Base-by-base conservation (phyloP, 2,113 vertebrate species). In the Sander lucioperca region DNA sequence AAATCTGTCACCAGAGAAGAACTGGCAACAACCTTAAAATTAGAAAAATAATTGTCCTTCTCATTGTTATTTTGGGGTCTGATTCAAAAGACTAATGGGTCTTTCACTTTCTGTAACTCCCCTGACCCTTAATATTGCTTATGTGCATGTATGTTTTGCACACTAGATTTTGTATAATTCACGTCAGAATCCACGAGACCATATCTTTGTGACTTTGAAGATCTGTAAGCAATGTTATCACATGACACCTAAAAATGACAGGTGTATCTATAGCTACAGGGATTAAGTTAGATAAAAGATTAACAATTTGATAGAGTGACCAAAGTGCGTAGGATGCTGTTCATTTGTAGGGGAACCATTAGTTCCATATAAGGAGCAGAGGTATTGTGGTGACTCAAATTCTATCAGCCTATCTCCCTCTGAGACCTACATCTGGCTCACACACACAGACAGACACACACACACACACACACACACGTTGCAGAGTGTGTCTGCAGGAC, bases 291-390 rank as follows among this genome's bases (percentile, higher is more conserved):
- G 48, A 83, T 83, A 56, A 69, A 69, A 79, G 48, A 30, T 48
- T 21, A 9, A 56, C 43, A 57, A 6, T 67, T 47, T 50, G 39
- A 72, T 47, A 36, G 9, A 14, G 58, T 71, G 56, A 43, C 25
- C 33, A 33, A 79, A 64, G 68, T 51, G 39, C 64, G 25, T 0
- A 25, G 45, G 33, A 18, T 43, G 39, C 51, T 45, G 30, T 72
- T 85, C 21, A 27, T 78, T 80, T 59, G 54, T 79, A 72, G 48
- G 4, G 45, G 79, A 86, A 86, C 63, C 77, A 36, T 80, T 68
- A 82, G 66, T 73, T 88, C 94, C 95, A 88, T 95, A 93, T 94
- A 96, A 93, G 94, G 95, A 89, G 84, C 82, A 73, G 82, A 84
- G 90, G 82, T 92, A 82, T 91, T 88, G 79, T 25, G 59, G 88